Conservation (phyloP, 1,140 invertebrate genomes). For the Daktulosphaira vitifoliae region DNA sequence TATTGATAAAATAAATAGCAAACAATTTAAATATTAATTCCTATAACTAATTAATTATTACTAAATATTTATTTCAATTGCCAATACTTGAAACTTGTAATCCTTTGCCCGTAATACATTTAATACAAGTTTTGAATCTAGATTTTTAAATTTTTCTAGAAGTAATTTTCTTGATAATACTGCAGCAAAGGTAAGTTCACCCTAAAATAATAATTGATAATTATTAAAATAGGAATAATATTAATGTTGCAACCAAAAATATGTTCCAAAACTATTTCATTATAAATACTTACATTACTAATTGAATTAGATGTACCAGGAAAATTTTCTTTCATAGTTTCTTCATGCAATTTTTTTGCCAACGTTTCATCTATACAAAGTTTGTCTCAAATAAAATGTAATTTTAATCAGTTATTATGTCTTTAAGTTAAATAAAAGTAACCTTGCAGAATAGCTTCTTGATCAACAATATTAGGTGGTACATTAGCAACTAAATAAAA, state of each 20-base stretch:
- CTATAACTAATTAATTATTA: too few species aligned
- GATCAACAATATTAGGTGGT: background rate
- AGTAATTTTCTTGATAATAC: slow-evolving; percentile 14
- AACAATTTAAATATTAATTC: too few species aligned
- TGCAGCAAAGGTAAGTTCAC: slow-evolving; percentile 3
- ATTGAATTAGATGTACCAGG: background rate
- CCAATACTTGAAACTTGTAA: slow-evolving; percentile 11
- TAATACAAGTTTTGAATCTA: background rate
- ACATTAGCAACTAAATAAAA: slow-evolving; percentile 20
- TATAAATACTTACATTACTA: background rate
- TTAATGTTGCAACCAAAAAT: background rate
- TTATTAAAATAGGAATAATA: background rate
- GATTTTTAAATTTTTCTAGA: slow-evolving; percentile 5
- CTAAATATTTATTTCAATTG: too few species aligned
- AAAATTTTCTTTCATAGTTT: background rate
- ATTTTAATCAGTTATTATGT: too few species aligned
- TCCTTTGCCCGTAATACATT: background rate
- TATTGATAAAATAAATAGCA: too few species aligned
- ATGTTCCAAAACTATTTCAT: too few species aligned
- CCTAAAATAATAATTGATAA: slow-evolving; percentile 1
- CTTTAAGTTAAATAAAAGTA: too few species aligned
- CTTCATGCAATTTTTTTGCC: slow-evolving; percentile 13
- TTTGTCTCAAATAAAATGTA: background rate
- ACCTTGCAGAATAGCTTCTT: slow-evolving; percentile 19
- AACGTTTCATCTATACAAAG: slow-evolving; percentile 18